These are phyloP conservation scores for Ciconia nigra DNA, from an alignment of 2,797 vertebrate genomes.

Conservation along the genomic window DNA sequence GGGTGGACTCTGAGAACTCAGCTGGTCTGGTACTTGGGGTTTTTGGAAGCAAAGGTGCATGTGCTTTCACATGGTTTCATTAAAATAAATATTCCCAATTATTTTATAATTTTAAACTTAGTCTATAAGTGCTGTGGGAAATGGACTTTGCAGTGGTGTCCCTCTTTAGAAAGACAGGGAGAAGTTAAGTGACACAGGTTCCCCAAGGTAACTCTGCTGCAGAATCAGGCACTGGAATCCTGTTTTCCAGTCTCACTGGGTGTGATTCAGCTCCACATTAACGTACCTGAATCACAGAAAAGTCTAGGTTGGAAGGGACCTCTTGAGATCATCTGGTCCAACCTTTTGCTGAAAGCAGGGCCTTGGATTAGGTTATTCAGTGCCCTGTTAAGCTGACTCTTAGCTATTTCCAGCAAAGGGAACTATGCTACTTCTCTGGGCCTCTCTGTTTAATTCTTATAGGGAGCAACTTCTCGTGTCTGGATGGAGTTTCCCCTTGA, in stretches of 20 bases:
- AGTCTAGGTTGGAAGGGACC: background rate
- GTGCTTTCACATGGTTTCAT: background rate
- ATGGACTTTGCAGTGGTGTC: background rate
- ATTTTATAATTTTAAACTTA: background rate
- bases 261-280: background rate
- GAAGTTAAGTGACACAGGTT: background rate
- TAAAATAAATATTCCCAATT: background rate
- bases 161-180: background rate
- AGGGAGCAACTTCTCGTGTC: background rate
- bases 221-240: background rate
- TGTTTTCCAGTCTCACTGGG: background rate
- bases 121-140: background rate
- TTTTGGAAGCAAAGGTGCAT: background rate
- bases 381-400: background rate
- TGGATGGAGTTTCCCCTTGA: background rate
- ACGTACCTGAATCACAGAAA: background rate
- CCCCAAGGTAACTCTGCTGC: background rate
- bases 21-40: background rate
- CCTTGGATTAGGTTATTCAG: background rate
- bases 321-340: background rate
- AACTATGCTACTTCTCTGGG: background rate
- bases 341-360: background rate
- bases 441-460: background rate
- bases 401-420: background rate
- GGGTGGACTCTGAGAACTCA: background rate